Percentiles rank a stretch among this genome's conserved stretches.
These are phyloP conservation scores for Salticus scenicus DNA, from an alignment of 2,888 invertebrate genomes.

Conservation along the genomic window DNA sequence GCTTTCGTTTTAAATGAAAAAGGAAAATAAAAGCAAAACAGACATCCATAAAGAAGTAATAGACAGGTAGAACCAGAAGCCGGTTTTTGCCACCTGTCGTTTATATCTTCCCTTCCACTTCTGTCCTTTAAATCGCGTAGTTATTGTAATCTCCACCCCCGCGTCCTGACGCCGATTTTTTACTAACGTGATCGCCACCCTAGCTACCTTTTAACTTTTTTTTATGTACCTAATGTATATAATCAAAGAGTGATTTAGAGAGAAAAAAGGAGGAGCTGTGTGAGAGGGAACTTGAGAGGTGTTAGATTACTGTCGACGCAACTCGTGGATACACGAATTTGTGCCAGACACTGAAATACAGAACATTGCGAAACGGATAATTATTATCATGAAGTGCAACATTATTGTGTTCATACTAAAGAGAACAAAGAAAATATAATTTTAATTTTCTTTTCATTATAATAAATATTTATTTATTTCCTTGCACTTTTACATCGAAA, in stretches of 20 bases:
- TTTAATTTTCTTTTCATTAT: too few species aligned
- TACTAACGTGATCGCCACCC: constrained; percentile 5
- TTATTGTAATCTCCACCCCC: constrained; percentile 30
- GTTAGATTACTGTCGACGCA: background rate
- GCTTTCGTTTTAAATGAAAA: too few species aligned
- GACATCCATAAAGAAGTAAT: constrained; percentile 42
- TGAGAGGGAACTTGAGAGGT: background rate
- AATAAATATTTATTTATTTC: too few species aligned
- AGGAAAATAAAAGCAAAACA: constrained; percentile 11
- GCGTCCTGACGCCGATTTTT: constrained; percentile 13
- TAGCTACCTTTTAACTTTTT: constrained; percentile 11
- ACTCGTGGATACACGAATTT: background rate
- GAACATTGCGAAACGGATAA: background rate
- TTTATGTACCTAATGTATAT: background rate
- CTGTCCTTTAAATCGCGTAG: constrained; percentile 27
- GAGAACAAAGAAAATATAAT: too few species aligned
- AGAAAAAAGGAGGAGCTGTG: background rate
- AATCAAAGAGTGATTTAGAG: background rate
- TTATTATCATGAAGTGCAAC: background rate
- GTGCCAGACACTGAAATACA: background rate
- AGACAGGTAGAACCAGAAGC: constrained; percentile 39
- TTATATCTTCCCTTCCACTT: constrained; percentile 19
- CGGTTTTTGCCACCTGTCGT: constrained; percentile 63
- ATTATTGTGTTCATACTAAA: too few species aligned
- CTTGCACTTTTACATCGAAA: too few species aligned